Base-by-base conservation (phyloP, 2,113 vertebrate species). In the Fregetta grallaria region DNA sequence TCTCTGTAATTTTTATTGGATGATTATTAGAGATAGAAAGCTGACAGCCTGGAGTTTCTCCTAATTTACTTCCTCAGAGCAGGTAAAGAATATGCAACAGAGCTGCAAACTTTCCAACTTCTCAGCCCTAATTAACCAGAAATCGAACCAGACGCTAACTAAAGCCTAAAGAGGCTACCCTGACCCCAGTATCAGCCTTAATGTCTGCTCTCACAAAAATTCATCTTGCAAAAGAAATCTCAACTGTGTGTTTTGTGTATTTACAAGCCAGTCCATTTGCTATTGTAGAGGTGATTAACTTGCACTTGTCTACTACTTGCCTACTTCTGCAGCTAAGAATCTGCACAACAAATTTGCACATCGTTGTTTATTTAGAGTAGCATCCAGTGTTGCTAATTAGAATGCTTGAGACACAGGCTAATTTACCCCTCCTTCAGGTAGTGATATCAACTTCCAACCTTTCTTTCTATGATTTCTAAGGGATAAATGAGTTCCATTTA, bases 121-220 rank as follows among this genome's bases (percentile, higher is more conserved):
- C 72, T 94, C 61, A 78, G 45, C 66, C 53, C 25, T 88, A 92
- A 90, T 81, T 96, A 93, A 85, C 53, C 87, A 90, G 73, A 89
- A 78, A 74, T 45, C 0, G 3, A 67, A 86, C 15, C 18, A 83
- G 34, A 62, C 38, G n/a, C 20, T 68, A 77, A 49, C 27, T 78
- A 71, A 76, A 74, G 42, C 40, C 42, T 79, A 22, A 76, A 80
- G 50, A 86, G 23, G 23, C 25, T 82, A 58, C 26, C 40, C 47
- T 81, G 52, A 26, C 38, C 52, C 77, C 83, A 61, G 36, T 49
- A 94, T 61, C 86, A 94, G 32, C 47, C 59, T 25, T 86, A 50
- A 58, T 59, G 79, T 50, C 74, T 90, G 42, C 11, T 94, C 50
- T 73, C 49, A 61, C 20, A 70, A 44, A 17, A 90, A 82, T n/a